Percentiles rank a stretch among this genome's conserved stretches.
These are phyloP conservation scores for Onychomys torridus DNA, from an alignment of 2,797 vertebrate species.

Conservation along the genomic window DNA sequence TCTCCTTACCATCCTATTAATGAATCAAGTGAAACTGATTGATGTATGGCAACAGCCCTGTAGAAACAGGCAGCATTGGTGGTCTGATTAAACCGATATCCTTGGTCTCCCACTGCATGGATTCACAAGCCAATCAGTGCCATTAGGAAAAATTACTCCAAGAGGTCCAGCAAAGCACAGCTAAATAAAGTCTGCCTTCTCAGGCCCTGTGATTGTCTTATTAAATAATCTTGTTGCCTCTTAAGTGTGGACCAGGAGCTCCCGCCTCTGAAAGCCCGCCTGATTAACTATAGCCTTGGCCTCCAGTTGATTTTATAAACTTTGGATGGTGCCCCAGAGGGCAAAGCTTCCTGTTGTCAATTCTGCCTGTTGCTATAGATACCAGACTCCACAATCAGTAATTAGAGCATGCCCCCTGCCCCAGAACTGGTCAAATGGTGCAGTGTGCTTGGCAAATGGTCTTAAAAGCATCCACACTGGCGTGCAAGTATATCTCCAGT, in stretches of 20 bases:
- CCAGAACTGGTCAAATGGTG: constrained; percentile 83
- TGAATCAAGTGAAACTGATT: constrained; percentile 77
- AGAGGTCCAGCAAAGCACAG: constrained; percentile 78
- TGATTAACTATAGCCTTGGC: constrained; percentile 80
- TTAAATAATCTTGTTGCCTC: constrained; percentile 85
- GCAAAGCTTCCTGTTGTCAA: constrained; percentile 80
- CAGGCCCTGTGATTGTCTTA: constrained; percentile 80
- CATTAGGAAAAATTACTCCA: constrained; percentile 84
- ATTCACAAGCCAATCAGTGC: constrained; percentile 78
- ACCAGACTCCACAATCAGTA: constrained; percentile 76
- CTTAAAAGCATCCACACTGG: constrained; percentile 75
- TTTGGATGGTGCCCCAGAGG: constrained; percentile 79
- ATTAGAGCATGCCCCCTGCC: constrained; percentile 83
- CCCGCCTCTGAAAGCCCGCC: constrained; percentile 68
- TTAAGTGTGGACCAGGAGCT: constrained; percentile 77
- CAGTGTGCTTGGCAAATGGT: constrained; percentile 73
- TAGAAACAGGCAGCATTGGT: constrained; percentile 70
- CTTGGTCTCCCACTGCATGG: constrained; percentile 80
- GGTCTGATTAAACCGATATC: constrained; percentile 85
- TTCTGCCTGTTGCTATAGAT: constrained; percentile 82
- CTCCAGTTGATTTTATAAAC: constrained; percentile 84
- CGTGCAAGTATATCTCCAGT: constrained; percentile 75
- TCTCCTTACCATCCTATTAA: constrained; percentile 77
- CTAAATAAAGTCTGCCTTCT: constrained; percentile 82
- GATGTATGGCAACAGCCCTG: constrained; percentile 74